Conservation (phyloP, 2,888 invertebrate genomes). For the Drosophila melanosoma region DNA sequence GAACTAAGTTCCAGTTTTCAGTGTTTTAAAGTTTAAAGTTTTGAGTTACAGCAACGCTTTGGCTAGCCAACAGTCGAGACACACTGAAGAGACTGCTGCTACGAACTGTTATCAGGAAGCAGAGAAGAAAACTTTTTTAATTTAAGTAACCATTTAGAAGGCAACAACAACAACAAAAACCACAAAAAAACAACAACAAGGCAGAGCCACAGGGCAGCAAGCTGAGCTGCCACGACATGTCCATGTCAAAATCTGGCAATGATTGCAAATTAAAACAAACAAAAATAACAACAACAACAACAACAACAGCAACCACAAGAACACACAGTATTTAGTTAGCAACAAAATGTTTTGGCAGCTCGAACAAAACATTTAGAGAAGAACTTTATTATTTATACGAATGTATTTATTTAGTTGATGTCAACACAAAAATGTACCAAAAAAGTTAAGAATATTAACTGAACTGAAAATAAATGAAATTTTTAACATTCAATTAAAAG, state of each 20-base stretch:
- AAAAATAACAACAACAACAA: neutral
- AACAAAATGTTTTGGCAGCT: constrained; percentile 10
- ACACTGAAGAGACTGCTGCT: neutral
- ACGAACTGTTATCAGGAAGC: constrained; percentile 36
- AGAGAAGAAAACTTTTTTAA: constrained; percentile 65
- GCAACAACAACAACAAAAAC: constrained; percentile 4
- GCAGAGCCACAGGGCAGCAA: constrained; percentile 4
- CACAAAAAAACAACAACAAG: neutral
- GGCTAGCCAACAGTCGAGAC: neutral
- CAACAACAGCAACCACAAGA: neutral
- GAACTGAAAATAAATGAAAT: neutral
- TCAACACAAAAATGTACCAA: neutral
- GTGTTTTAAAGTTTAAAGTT: neutral
- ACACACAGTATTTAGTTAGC: constrained; percentile 12
- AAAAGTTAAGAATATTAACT: neutral
- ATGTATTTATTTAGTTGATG: neutral
- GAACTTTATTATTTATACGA: neutral
- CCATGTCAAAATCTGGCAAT: constrained; percentile 5
- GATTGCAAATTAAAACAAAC: constrained; percentile 3
- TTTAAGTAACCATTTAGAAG: constrained; percentile 64
- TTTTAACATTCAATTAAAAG: neutral
- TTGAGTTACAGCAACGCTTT: neutral
- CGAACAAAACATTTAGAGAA: neutral
- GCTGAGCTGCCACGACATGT: neutral
- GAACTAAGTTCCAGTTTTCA: constrained; percentile 12